Conservation (phyloP, 2,113 vertebrate species). For the Pan troglodytes region DNA sequence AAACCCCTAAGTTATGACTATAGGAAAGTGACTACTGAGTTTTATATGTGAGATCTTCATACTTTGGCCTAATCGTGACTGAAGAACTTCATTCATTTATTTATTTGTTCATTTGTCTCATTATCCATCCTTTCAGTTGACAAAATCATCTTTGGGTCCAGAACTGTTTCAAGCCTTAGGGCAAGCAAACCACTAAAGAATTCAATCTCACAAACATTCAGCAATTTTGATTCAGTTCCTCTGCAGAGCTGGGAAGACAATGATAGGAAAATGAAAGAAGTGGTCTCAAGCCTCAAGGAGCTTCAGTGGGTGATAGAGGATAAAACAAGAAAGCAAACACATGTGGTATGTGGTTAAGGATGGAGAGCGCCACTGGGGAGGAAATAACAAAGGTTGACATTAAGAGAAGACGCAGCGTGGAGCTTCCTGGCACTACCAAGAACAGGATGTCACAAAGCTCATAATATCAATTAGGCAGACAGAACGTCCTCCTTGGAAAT, state of each 20-base stretch:
- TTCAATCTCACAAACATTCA: background rate
- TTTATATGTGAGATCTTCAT: background rate
- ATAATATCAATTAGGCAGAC: background rate
- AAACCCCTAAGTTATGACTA: background rate
- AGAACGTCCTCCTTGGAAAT: background rate
- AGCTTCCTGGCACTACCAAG: background rate
- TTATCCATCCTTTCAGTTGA: background rate
- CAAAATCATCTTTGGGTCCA: background rate
- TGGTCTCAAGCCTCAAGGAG: background rate
- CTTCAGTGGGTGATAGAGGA: background rate
- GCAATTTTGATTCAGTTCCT: background rate
- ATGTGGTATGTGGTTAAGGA: background rate
- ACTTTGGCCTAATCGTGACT: background rate
- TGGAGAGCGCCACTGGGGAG: accelerated
- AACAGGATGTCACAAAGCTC: background rate
- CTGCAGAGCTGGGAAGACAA: background rate
- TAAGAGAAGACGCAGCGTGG: accelerated
- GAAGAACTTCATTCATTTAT: background rate
- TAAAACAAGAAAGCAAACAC: background rate
- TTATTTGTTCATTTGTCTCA: background rate
- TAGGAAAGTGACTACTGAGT: background rate
- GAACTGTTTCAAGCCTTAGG: background rate
- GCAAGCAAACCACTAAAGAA: background rate
- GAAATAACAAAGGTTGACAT: accelerated
- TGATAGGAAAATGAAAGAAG: background rate